Percentiles rank a stretch among this genome's conserved stretches.
Conservation (phyloP, 2,888 invertebrate species). For the Yponomeuta malinellus region DNA sequence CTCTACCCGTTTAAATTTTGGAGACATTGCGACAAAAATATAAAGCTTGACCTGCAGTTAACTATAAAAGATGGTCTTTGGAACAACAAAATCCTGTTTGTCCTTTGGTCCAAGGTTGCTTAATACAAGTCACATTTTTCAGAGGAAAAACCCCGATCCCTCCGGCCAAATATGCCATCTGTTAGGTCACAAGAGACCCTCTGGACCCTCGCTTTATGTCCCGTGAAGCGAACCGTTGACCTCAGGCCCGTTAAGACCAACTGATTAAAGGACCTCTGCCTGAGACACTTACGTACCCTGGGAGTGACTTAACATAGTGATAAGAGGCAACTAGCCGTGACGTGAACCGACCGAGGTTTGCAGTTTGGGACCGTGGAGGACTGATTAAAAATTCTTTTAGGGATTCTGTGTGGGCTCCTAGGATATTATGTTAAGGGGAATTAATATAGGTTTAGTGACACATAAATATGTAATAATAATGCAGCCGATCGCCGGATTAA, state of each 20-base stretch:
- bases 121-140: too few relatives aligned
- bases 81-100: too few relatives aligned
- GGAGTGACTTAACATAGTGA: conserved; percentile 17
- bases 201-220: conserved; percentile 27
- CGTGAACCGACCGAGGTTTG: conserved; percentile 14
- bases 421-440: too few relatives aligned
- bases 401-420: neutral
- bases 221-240: conserved; percentile 36
- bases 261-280: conserved; percentile 16
- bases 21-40: too few relatives aligned
- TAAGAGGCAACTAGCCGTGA: conserved; percentile 20
- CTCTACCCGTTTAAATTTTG: too few relatives aligned
- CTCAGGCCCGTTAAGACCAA: conserved; percentile 23
- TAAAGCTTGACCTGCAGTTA: too few relatives aligned
- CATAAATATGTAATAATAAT: too few relatives aligned
- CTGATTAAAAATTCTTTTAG: neutral
- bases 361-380: neutral
- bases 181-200: neutral
- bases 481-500: too few relatives aligned
- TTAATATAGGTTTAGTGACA: too few relatives aligned
- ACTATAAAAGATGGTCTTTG: too few relatives aligned
- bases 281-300: conserved; percentile 14
- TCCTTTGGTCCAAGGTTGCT: too few relatives aligned
- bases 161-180: conserved; percentile 12
- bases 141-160: too few relatives aligned